Percentiles rank a stretch among this genome's conserved stretches.
Evolutionary conservation across 2,797 vertebrate genomes (phyloP).

Genomic region (Pseudochaenichthys georgianus): DNA sequence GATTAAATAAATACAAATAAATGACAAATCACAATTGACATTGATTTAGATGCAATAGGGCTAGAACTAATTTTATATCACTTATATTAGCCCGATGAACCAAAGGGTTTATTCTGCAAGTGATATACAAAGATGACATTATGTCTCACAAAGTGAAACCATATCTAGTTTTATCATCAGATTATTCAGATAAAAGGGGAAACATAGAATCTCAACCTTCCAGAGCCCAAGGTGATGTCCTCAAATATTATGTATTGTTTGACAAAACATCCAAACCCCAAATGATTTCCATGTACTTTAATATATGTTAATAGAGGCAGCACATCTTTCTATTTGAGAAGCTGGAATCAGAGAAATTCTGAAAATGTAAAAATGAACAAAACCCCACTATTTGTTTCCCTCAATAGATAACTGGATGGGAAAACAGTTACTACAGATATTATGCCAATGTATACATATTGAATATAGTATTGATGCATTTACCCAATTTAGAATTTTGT

Average conservation of each 20-base stretch:
- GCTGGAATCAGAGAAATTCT: not conserved
- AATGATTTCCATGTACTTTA: not conserved
- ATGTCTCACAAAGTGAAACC: too few relatives aligned
- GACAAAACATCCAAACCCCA: not conserved
- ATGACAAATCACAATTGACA: not conserved
- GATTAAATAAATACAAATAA: too few relatives aligned
- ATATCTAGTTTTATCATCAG: too few relatives aligned
- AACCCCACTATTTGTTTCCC: too few relatives aligned
- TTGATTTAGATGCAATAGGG: not conserved
- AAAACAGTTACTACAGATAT: too few relatives aligned
- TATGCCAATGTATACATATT: too few relatives aligned
- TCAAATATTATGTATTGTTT: not conserved
- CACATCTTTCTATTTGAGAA: not conserved
- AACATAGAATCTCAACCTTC: too few relatives aligned
- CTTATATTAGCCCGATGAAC: not conserved
- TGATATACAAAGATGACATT: not conserved
- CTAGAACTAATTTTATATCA: not conserved
- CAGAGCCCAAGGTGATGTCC: not conserved
- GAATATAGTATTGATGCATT: not conserved
- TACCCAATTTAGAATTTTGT: not conserved
- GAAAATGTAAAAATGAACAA: too few relatives aligned
- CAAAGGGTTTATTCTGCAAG: not conserved
- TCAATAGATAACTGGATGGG: too few relatives aligned
- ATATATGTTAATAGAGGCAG: not conserved
- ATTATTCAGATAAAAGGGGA: too few relatives aligned